Evolutionary conservation across 2,113 vertebrate species (phyloP).

Genomic region (cattle (Bos taurus)): ARS-UCD2.0 NC_037344.1:8751001-8751500

Average conservation of each 20-base stretch:
- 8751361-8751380: not conserved
- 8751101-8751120: not conserved
- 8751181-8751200: not conserved
- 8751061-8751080: not conserved
- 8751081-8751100: not conserved
- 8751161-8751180: not conserved
- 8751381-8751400: not conserved
- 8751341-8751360: not conserved
- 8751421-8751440: not conserved
- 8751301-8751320: not conserved
- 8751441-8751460: not conserved
- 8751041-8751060: not conserved
- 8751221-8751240: not conserved
- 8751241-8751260: not conserved
- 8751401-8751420: not conserved
- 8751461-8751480: not conserved
- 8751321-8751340: not conserved
- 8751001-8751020: not conserved
- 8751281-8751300: not conserved
- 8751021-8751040: not conserved
- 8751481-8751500: not conserved
- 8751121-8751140: not conserved
- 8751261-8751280: not conserved
- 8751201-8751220: fast-evolving
- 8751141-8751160: not conserved